phyloP scores from a whole-genome alignment of 1,140 invertebrate species.

The Thalassaphorura encarpata region DNA sequence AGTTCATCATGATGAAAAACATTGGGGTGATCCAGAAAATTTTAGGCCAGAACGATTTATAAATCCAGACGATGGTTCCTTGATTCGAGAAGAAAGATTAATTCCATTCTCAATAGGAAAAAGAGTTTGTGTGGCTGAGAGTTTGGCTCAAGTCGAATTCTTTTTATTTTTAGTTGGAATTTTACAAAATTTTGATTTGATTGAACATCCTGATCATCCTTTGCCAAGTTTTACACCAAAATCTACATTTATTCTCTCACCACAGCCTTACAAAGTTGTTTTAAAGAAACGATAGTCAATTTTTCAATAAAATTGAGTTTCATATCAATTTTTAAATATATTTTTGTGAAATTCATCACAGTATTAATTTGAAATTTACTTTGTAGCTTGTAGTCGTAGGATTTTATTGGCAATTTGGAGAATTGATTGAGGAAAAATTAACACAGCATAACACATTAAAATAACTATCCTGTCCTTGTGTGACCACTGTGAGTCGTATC shows the following conservation, averaged over 20 bases:
- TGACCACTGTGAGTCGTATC: too few relatives aligned
- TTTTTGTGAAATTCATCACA: too few relatives aligned
- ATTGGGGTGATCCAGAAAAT: slow-evolving; percentile 39
- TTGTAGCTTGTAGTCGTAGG: too few relatives aligned
- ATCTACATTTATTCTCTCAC: slow-evolving; percentile 24
- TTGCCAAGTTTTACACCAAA: slow-evolving; percentile 29
- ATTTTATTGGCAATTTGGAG: too few relatives aligned
- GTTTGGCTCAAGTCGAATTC: slow-evolving; percentile 11
- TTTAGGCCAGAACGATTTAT: slow-evolving; percentile 41
- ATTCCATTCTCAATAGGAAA: slow-evolving; percentile 51
- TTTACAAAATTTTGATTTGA: slow-evolving; percentile 47
- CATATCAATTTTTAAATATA: too few relatives aligned
- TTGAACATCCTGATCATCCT: slow-evolving; percentile 36
- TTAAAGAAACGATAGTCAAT: too few relatives aligned
- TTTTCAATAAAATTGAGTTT: too few relatives aligned
- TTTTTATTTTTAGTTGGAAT: slow-evolving; percentile 39
- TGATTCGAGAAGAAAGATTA: slow-evolving; percentile 52
- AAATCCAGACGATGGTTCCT: slow-evolving; percentile 33
- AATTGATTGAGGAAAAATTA: too few relatives aligned
- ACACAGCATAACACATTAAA: too few relatives aligned
- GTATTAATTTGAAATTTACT: too few relatives aligned
- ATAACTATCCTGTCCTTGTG: too few relatives aligned
- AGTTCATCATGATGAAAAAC: slow-evolving; percentile 34
- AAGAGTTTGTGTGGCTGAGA: slow-evolving; percentile 8
- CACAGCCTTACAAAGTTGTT: too few relatives aligned